These are phyloP conservation scores for Argopecten irradians DNA, from an alignment of 1,140 invertebrate species.

Conservation along the genomic window DNA sequence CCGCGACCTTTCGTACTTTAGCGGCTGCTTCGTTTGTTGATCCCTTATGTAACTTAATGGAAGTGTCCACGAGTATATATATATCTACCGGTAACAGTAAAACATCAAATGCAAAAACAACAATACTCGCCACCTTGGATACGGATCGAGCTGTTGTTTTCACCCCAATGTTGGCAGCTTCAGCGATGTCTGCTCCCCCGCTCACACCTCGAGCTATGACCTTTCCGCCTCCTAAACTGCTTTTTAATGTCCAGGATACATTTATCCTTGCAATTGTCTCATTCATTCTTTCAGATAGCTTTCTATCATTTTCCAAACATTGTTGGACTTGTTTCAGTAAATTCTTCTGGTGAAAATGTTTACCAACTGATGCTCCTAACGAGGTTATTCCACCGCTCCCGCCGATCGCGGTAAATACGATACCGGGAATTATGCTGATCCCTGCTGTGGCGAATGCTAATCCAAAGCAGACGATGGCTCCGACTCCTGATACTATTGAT, in stretches of 20 bases:
- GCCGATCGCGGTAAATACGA: not conserved
- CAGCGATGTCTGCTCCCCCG: not conserved
- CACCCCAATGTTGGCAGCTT: not conserved
- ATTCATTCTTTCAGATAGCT: not conserved
- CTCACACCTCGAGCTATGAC: not conserved
- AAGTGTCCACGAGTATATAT: not conserved
- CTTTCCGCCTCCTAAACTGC: too few species aligned
- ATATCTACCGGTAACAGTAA: not conserved
- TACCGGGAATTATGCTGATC: not conserved
- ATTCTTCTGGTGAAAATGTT: not conserved
- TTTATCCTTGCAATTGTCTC: not conserved
- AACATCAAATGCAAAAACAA: not conserved
- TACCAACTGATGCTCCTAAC: not conserved
- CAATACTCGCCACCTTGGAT: not conserved
- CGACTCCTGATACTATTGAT: not conserved
- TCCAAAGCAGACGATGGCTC: not conserved
- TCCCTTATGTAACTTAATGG: not conserved
- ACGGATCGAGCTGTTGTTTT: not conserved
- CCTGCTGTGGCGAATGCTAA: not conserved
- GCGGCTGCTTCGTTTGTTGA: not conserved
- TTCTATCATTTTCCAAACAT: not conserved
- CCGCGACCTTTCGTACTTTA: not conserved
- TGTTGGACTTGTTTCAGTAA: not conserved
- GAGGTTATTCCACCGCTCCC: not conserved
- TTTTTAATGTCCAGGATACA: not conserved